Percentiles rank a stretch among this genome's conserved stretches.
Evolutionary conservation across 2,113 vertebrate species (phyloP).

Genomic region (Carollia perspicillata): DNA sequence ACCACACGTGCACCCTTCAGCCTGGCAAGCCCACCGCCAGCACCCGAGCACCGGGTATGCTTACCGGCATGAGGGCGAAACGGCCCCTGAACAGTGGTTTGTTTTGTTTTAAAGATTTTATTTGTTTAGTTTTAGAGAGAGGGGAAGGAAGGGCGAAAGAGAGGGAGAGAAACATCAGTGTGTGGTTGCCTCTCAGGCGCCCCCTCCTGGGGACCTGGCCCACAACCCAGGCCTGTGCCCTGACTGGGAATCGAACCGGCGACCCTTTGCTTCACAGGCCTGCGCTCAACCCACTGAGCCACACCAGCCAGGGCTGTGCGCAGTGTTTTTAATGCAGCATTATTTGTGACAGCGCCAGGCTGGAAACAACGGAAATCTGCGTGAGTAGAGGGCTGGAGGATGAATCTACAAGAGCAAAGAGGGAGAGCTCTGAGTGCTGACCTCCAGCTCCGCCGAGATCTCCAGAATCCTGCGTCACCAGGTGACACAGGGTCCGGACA

Average conservation of each 20-base stretch:
- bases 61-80: rapidly evolving
- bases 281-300: too few relatives aligned
- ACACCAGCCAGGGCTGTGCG: too few relatives aligned
- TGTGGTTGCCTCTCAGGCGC: too few relatives aligned
- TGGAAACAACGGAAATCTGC: background rate
- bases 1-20: background rate
- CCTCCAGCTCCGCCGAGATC: rapidly evolving
- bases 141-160: too few relatives aligned
- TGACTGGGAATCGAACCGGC: too few relatives aligned
- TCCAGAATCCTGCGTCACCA: rapidly evolving
- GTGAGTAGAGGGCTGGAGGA: rapidly evolving
- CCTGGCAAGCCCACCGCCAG: background rate
- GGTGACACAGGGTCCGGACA: background rate
- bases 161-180: too few relatives aligned
- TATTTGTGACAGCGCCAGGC: background rate
- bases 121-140: too few relatives aligned
- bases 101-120: too few relatives aligned
- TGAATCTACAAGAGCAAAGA: too few relatives aligned
- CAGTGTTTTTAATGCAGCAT: rapidly evolving
- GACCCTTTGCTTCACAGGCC: too few relatives aligned
- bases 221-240: too few relatives aligned
- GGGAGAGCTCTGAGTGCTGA: background rate
- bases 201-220: too few relatives aligned
- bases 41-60: rapidly evolving
- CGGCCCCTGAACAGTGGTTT: background rate